These are phyloP conservation scores for Halesus radiatus DNA, from an alignment of 1,140 invertebrate genomes.

Conservation along the genomic window DNA sequence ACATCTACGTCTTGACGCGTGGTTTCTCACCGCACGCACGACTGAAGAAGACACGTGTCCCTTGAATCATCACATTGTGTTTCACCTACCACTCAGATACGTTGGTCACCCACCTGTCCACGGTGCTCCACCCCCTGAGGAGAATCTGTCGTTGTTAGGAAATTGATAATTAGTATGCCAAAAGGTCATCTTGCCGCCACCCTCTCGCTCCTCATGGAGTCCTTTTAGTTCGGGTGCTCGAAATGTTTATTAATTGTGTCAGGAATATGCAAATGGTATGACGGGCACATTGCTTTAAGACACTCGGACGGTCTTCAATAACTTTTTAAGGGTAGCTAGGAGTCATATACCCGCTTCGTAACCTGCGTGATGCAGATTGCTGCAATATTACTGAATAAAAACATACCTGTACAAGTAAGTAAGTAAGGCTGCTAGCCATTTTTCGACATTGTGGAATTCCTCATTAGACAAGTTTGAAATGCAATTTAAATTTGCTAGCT, in stretches of 20 bases:
- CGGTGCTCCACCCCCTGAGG: not conserved
- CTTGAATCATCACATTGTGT: slow-evolving; percentile 5
- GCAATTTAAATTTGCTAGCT: slow-evolving; percentile 6
- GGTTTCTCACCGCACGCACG: slow-evolving; percentile 15
- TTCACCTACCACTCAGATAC: not conserved
- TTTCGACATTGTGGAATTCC: not conserved
- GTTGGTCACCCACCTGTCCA: slow-evolving; percentile 27
- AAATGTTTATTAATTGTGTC: slow-evolving; percentile 16
- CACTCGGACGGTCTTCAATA: not conserved
- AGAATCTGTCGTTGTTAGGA: slow-evolving; percentile 3
- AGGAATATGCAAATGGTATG: not conserved
- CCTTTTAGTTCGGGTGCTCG: not conserved
- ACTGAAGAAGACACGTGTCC: slow-evolving; percentile 11
- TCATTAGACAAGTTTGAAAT: not conserved
- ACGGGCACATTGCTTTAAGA: not conserved
- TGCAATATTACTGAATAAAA: too few relatives aligned
- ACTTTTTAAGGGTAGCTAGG: too few relatives aligned
- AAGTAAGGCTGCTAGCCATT: too few relatives aligned
- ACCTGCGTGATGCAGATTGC: too few relatives aligned
- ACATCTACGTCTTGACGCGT: slow-evolving; percentile 2
- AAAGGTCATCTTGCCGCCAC: slow-evolving; percentile 36
- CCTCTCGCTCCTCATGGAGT: slow-evolving; percentile 24
- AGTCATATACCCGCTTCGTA: too few relatives aligned
- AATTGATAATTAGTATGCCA: slow-evolving; percentile 59
- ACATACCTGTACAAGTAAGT: too few relatives aligned